Evolutionary conservation across 2,888 invertebrate species (phyloP).

Genomic region (Leptopterna dolabrata): DNA sequence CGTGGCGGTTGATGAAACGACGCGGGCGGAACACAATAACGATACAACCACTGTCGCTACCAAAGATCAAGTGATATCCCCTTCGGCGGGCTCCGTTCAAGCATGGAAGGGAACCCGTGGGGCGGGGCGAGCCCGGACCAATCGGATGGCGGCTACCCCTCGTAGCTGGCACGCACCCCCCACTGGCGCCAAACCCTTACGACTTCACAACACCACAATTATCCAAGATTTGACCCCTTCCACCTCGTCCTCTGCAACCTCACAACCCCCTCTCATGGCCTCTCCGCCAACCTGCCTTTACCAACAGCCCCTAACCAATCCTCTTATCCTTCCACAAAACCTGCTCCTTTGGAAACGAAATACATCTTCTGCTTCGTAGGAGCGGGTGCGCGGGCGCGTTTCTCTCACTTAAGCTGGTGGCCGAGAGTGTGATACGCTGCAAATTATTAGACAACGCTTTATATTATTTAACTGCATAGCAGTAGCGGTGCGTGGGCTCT

Average conservation of each 20-base stretch:
- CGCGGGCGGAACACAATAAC: conserved; percentile 22
- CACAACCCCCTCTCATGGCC: background rate
- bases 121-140: conserved; percentile 27
- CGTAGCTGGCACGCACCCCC: background rate
- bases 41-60: conserved; percentile 25
- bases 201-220: conserved; percentile 56
- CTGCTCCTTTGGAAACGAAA: background rate
- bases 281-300: conserved; percentile 8
- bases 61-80: conserved; percentile 47
- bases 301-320: conserved; percentile 37
- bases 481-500: too few species aligned
- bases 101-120: conserved; percentile 35
- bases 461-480: too few species aligned
- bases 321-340: conserved; percentile 7
- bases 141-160: conserved; percentile 35
- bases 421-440: too few species aligned
- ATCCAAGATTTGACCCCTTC: conserved; percentile 54
- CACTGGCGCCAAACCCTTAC: conserved; percentile 31
- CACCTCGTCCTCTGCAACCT: conserved; percentile 15
- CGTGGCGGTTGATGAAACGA: conserved; percentile 41
- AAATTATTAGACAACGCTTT: too few species aligned
- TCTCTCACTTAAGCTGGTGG: background rate
- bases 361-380: background rate
- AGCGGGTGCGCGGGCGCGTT: background rate
- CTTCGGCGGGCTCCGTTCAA: conserved; percentile 30